Conservation (phyloP, 2,113 vertebrate genomes). For the zebrafish (Danio rerio) region GRCz12tu NC_133200.1:31942501-31943000, state of each 20-base stretch:
- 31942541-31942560: constrained; percentile 12
- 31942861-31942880: background rate
- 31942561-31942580: constrained; percentile 3
- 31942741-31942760: background rate
- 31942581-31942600: background rate
- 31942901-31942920: background rate
- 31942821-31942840: background rate
- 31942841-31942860: background rate
- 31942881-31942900: background rate
- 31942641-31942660: constrained; percentile 7
- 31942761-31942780: constrained; percentile 35
- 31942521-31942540: constrained; percentile 52
- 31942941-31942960: no score
- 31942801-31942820: constrained; percentile 9
- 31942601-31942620: constrained; percentile 16
- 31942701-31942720: constrained; percentile 19
- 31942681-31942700: constrained; percentile 29
- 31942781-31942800: constrained; percentile 17
- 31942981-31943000: background rate
- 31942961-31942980: no score
- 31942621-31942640: constrained; percentile 6
- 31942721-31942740: constrained; percentile 15
- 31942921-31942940: no score
- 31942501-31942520: constrained; percentile 59
- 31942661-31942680: constrained; percentile 12